Base-by-base conservation (phyloP, 2,113 vertebrate genomes). In the Istiophorus platypterus region DNA sequence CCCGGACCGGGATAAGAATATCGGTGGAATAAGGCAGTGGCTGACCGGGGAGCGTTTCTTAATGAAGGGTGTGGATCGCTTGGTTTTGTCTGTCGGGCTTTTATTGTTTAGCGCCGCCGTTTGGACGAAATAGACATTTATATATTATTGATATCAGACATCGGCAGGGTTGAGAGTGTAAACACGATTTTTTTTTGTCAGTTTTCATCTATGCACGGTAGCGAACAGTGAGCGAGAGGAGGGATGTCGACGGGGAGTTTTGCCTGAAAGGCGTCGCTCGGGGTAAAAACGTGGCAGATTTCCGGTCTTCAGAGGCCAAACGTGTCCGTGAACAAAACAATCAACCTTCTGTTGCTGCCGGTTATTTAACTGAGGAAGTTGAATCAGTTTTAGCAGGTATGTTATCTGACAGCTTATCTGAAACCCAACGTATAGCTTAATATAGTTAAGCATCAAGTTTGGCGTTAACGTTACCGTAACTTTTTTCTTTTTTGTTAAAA, bases 311-410 rank as follows among this genome's bases (percentile, higher is more conserved):
- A 69, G 9, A 54, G 1, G 78, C 89, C 83, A 91, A 90, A 87
- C 18, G 61, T 71, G 22, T 93, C 92, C 90, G 91, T 84, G 78
- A 39, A 51, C 42, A 68, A 51, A 78, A 82, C 24, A 64, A 76
- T 76, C 74, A 64, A 37, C 17, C 58, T 29, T 18, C 3, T 17
- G 41, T 15, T 27, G 34, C 5, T 56, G 41, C n/a, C 52, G 7
- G 17, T 31, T 20, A 20, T 11, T 57, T 52, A 29, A 27, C 1
- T 17, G 31, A 29, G 9, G 22, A 14, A 31, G 11, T 1, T n/a
- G 12, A 12, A 2, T 0, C 1, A 14, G 27, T 58, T 9, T 41
- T 22, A 42, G 14, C n/a, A 12, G 82, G 85, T 89, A 85, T 77
- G 84, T 42, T 31, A 9, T 13, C 0, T 13, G 4, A 22, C 31